Conservation (phyloP, 2,113 vertebrate genomes). For the Ammodytes dubius region DNA sequence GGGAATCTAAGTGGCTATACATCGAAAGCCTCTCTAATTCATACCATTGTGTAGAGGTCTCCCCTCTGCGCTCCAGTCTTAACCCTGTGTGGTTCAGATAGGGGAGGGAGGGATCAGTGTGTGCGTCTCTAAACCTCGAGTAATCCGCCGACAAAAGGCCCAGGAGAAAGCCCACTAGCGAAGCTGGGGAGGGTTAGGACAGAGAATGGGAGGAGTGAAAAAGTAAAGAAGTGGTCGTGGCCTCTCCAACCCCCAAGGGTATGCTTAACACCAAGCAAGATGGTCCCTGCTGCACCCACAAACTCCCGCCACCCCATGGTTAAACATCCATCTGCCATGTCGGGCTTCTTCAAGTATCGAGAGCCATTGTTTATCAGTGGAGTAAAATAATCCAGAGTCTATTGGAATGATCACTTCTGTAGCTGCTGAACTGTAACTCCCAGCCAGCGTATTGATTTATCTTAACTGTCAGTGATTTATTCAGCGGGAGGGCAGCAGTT, state of each 20-base stretch:
- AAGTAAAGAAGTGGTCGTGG: constrained; percentile 61
- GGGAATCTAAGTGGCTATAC: constrained; percentile 64
- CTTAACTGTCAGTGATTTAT: constrained; percentile 54
- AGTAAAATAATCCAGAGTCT: constrained; percentile 21
- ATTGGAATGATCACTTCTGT: constrained; percentile 31
- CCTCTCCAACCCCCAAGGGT: constrained; percentile 65
- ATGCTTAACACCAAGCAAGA: constrained; percentile 68
- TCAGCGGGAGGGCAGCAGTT: constrained; percentile 50
- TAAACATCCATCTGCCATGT: constrained; percentile 19
- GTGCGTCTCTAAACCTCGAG: constrained; percentile 71
- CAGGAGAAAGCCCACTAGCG: constrained; percentile 58
- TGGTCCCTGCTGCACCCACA: constrained; percentile 30
- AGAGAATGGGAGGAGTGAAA: constrained; percentile 65
- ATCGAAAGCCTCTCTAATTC: constrained; percentile 73
- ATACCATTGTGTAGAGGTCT: constrained; percentile 70
- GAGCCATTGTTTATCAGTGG: constrained; percentile 42
- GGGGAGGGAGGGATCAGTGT: constrained; percentile 65
- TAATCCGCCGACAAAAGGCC: constrained; percentile 80
- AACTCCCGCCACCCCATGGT: neutral
- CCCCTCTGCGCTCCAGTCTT: constrained; percentile 63
- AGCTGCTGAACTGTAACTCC: constrained; percentile 50
- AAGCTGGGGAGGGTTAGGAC: constrained; percentile 46
- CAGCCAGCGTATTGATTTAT: constrained; percentile 55
- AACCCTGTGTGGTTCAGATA: constrained; percentile 77
- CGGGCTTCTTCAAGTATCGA: constrained; percentile 18